A percentile compares a stretch with the other conserved stretches of the same genome.
These are phyloP conservation scores for Idaea aversata DNA, from an alignment of 2,888 invertebrate genomes.

Conservation along the genomic window DNA sequence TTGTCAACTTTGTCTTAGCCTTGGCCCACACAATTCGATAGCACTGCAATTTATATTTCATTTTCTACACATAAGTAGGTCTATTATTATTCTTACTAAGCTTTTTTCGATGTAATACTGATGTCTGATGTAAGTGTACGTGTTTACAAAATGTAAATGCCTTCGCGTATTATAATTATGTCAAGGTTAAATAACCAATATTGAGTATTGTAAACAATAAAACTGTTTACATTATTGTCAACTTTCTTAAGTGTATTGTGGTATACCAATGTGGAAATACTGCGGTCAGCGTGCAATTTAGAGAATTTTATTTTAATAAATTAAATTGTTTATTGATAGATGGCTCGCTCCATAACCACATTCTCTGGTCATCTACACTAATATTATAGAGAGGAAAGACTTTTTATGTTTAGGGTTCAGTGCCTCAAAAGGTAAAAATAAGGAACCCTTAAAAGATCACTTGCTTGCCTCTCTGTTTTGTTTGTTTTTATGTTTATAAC, in stretches of 20 bases:
- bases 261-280: neutral
- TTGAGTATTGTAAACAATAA: neutral
- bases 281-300: neutral
- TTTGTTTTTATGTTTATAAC: too few relatives aligned
- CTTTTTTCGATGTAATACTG: conserved; percentile 2
- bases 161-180: conserved; percentile 10
- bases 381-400: too few relatives aligned
- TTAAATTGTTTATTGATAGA: too few relatives aligned
- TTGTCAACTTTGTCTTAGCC: too few relatives aligned
- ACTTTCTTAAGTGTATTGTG: neutral
- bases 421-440: too few relatives aligned
- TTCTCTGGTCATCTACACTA: too few relatives aligned
- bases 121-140: conserved; percentile 12
- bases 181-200: conserved; percentile 15
- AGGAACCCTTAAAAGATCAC: too few relatives aligned
- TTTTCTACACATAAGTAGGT: neutral
- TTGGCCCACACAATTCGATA: too few relatives aligned
- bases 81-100: neutral
- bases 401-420: too few relatives aligned
- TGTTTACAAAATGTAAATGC: neutral
- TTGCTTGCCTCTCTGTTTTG: too few relatives aligned
- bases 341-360: too few relatives aligned
- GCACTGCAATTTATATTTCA: too few relatives aligned
- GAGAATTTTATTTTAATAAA: neutral
- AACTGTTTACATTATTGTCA: neutral